Evolutionary conservation across 1,140 invertebrate species (phyloP), one percentile per base, ranked within the genome.

Genomic region (Cylas formicarius): DNA sequence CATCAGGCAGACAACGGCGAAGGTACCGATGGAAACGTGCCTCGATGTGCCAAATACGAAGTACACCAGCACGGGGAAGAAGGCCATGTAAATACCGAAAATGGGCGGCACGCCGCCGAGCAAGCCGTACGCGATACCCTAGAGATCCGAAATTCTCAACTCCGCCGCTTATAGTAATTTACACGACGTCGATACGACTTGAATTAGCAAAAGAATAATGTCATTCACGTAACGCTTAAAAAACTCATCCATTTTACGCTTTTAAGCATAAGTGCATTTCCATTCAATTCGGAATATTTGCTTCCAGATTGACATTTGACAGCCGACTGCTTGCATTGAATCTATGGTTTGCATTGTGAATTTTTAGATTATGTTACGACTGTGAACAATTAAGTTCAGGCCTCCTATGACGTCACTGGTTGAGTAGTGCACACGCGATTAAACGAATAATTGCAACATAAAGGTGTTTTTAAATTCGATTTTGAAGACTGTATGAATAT

Each of bases 1-100:
- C 88, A 94, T 90, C 56, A 93, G 72, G 60, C 86, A 89, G 31
- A 86, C 75, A 0, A 93, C 81, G 11, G 90, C 88, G 68, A 92
- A 93, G 1, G 88, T 90, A 74, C 93, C 93, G 69, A 96, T 84
- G 2, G 92, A 96, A 13, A 90, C 80, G 57, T 97, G 93, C 31
- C 77, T 76, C 1, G 92, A 96, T 4, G 92, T 95, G 19, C 91
- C 93, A 41, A 97, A 78, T 31, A 97, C 68, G 37, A 86, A 77
- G 64, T 97, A 97, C 4, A 94, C 72, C 1, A 97, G 63, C 0
- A 90, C 82, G 2, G 92, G 90, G 68, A 96, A 94, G 56, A 97
- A 90, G 0, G 90, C 91, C 77, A 93, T 92, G 65, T 96, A 96
- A 2, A 97, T 77, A 4, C 94, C 94, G 40, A 84, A 78, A 20